Evolutionary conservation across 1,140 invertebrate genomes (phyloP), one percentile per base, ranked within the genome.

Genomic region (Drosophila trapezifrons): DNA sequence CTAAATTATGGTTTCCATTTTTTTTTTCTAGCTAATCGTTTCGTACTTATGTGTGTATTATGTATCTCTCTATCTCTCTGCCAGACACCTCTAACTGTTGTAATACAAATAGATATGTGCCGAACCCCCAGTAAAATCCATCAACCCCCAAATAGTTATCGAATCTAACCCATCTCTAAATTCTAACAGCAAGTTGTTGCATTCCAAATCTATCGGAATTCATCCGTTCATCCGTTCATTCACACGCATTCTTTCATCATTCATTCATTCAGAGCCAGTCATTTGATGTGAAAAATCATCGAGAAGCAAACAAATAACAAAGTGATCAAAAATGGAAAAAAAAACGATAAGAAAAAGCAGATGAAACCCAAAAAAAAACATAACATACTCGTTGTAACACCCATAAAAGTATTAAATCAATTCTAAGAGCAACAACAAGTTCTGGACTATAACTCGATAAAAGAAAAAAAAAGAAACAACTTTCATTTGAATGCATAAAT

Each of bases 401-500:
- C 32, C 59, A 62, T 51, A 60, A 62, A 49, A 63, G 49, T 60
- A 47, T 71, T 42, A 57, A 56, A 62, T 66, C 22, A 46, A 74
- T 64, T 76, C 63, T 71, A 35, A 72, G 78, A 74, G 69, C 81
- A 84, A 80, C 72, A 78, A 77, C 27, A 76, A 73, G 72, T 87
- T 86, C 79, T 86, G 83, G 83, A 83, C 79, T 83, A 73, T 58
- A 42, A 66, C 43, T 38, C 46, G 52, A 55, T 75, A 77, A 77
- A 29, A 29, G 10, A 18, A 52, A 20, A 35, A 32, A 2, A 51
- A 18, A 52, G 49, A 52, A 62, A 22, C 51, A 76, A 78, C 60
- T 67, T 58, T 64, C 81, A 85, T 84, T 60, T 85, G 47, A 80
- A 84, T 80, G 77, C 75, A 78, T 84, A 84, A 80, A 80, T 49